These are phyloP conservation scores for Leontocebus nigricollis DNA, from an alignment of 2,797 vertebrate species.

Conservation along the genomic window DNA sequence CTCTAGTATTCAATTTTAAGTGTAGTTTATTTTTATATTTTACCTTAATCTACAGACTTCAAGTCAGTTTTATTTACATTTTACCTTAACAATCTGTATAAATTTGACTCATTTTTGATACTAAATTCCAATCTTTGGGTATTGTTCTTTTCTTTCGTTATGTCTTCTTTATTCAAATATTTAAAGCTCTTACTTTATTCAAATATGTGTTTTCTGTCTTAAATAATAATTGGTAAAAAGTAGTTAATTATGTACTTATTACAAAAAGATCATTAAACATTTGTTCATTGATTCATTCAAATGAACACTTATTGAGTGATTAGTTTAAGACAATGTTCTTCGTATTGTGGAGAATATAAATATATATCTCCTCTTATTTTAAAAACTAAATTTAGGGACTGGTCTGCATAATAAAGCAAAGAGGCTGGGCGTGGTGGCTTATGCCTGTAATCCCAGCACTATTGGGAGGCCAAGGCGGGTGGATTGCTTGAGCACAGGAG, in stretches of 20 bases:
- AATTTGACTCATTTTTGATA: background rate
- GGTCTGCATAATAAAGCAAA: background rate
- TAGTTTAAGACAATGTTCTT: background rate
- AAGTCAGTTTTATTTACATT: background rate
- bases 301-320: background rate
- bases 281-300: background rate
- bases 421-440: background rate
- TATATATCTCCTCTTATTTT: background rate
- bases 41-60: background rate
- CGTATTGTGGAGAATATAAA: background rate
- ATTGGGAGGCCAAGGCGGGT: background rate
- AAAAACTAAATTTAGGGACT: background rate
- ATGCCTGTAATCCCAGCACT: background rate
- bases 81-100: background rate
- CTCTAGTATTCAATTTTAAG: background rate
- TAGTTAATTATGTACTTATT: background rate
- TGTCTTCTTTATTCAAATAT: background rate
- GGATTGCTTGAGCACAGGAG: background rate
- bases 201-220: background rate
- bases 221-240: background rate
- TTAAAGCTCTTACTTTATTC: background rate
- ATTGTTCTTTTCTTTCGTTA: background rate
- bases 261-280: background rate
- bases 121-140: background rate
- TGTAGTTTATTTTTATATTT: background rate